Base-by-base conservation (phyloP, 2,797 vertebrate species). In the Etheostoma perlongum region DNA sequence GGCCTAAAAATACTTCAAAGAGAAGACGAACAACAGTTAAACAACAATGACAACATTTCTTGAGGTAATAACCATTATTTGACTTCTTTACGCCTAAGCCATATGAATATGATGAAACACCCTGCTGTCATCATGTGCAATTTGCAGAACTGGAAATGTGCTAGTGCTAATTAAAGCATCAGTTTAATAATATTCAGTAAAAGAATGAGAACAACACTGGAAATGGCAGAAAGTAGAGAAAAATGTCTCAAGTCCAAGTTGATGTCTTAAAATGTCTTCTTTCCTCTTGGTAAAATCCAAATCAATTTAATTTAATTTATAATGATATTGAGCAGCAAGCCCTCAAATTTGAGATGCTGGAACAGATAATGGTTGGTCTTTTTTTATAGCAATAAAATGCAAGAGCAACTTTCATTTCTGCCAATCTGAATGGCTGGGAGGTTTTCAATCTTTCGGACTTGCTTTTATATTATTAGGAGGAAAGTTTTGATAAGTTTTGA, bases 1-100 rank as follows among this genome's bases (percentile, higher is more conserved):
- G 46, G 73, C 40, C 83, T 55, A 75, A 84, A 88, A 86, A 84
- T 83, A 84, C 82, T 66, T 87, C 79, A 82, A 83, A 88, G 82
- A 44, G 25, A 16, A 76, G 64, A 82, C 21, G 60, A 87, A 73
- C 68, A 80, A 78, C 71, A 74, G 58, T 71, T 76, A 66, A 74
- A 83, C 33, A 81, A 84, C 48, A 76, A 60, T 27, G 72, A 67
- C 60, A 60, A 53, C 11, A 74, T 71, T 61, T 78, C 70, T 80
- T 19, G 47, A 82, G 67, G 80, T 76, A 51, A 82, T 58, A 30
- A 76, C 72, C 52, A 87, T 53, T 49, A 65, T 68, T 57, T 71
- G 53, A 44, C 40, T 74, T 55, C 14, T 67, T 48, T n/a, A 33
- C 1, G 23, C 67, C 60, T 6, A 18, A 52, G 53, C 48, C 21